Evolutionary conservation across 2,888 invertebrate genomes (phyloP).

Genomic region (Clitarchus hookeri): DNA sequence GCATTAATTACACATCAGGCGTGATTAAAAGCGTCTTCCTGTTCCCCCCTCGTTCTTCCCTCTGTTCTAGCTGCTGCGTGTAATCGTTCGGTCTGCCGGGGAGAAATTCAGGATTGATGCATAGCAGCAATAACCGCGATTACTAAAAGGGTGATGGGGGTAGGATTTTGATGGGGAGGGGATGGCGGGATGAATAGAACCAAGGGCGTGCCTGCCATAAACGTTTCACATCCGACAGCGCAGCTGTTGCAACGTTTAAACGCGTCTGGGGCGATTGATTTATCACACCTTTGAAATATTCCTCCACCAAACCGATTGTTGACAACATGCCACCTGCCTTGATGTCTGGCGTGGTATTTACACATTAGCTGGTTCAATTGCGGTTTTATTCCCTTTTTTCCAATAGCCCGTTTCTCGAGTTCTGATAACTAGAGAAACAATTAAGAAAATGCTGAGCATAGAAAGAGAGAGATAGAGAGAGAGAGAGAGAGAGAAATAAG

Average conservation of each 20-base stretch:
- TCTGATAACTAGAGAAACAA: too few relatives aligned
- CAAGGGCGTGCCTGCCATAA: background rate
- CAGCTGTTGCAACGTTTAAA: background rate
- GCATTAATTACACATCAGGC: slow-evolving; percentile 14
- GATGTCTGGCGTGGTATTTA: too few relatives aligned
- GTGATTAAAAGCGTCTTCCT: slow-evolving; percentile 4
- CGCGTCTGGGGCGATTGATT: background rate
- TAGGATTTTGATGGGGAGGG: background rate
- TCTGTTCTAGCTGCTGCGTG: background rate
- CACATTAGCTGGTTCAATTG: too few relatives aligned
- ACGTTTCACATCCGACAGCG: background rate
- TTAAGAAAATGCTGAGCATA: too few relatives aligned
- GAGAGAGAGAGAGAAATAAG: too few relatives aligned
- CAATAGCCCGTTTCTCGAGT: too few relatives aligned
- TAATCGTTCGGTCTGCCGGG: background rate
- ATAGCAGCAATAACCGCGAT: slow-evolving; percentile 1
- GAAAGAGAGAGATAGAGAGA: too few relatives aligned
- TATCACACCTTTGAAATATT: background rate
- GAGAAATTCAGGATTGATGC: background rate
- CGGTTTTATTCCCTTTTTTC: too few relatives aligned
- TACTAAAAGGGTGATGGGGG: background rate
- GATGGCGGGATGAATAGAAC: background rate
- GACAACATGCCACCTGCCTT: too few relatives aligned
- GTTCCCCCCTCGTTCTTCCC: background rate
- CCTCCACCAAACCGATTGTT: background rate